Conservation (phyloP, 2,888 invertebrate genomes). For the Leptinotarsa tumamoca region DNA sequence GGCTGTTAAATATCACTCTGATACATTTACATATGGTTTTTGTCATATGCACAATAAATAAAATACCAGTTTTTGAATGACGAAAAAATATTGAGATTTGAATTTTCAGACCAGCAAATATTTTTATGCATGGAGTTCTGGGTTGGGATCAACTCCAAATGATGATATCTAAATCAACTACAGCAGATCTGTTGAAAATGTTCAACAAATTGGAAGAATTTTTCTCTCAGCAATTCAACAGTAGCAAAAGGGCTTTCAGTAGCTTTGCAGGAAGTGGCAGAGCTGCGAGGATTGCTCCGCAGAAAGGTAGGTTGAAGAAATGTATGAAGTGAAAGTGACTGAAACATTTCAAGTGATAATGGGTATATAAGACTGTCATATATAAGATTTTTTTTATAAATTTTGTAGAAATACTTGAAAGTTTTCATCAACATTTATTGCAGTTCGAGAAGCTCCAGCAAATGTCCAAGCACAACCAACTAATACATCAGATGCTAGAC, state of each 20-base stretch:
- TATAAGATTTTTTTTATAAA: too few species aligned
- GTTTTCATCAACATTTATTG: constrained; percentile 10
- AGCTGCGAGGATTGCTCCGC: constrained; percentile 58
- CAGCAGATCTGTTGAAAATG: constrained; percentile 97
- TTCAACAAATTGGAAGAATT: constrained; percentile 96
- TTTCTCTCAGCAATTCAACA: constrained; percentile 97
- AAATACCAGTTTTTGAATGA: too few species aligned
- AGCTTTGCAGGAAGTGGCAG: constrained; percentile 60
- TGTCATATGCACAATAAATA: too few species aligned
- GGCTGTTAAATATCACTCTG: too few species aligned
- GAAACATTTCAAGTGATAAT: too few species aligned
- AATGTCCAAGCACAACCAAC: constrained; percentile 30
- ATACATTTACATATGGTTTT: too few species aligned
- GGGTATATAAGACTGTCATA: too few species aligned
- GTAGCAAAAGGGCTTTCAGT: constrained; percentile 89
- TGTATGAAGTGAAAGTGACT: too few species aligned
- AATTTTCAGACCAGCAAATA: constrained; percentile 80
- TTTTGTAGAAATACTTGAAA: too few species aligned
- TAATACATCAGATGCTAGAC: constrained; percentile 53
- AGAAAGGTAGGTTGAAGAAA: constrained; percentile 55
- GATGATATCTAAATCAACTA: constrained; percentile 96
- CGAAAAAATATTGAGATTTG: neutral
- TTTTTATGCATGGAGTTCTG: constrained; percentile 92
- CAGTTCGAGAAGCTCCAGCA: constrained; percentile 39
- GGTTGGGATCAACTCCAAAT: constrained; percentile 97